Conservation (phyloP, 2,113 vertebrate species). For the Eira barbara region DNA sequence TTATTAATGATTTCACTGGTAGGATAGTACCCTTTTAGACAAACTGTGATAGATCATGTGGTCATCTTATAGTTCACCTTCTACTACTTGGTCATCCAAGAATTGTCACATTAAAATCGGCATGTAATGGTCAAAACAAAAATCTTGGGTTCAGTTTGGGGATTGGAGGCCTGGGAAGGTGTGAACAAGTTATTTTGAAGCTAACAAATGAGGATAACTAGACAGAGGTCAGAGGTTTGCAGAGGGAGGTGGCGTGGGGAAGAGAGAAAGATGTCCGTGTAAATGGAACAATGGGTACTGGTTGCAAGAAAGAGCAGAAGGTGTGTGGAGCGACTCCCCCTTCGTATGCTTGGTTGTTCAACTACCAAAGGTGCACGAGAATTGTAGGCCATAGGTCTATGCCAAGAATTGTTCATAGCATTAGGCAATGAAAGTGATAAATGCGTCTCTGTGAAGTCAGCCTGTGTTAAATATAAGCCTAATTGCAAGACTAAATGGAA, state of each 20-base stretch:
- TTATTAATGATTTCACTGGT: not conserved
- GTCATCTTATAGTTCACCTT: not conserved
- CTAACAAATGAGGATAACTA: not conserved
- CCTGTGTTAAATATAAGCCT: conserved; percentile 74
- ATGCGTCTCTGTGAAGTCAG: conserved; percentile 66
- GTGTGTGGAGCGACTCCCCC: not conserved
- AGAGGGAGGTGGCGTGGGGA: fast-evolving
- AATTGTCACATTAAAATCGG: not conserved
- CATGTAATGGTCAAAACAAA: not conserved
- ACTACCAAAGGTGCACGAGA: not conserved
- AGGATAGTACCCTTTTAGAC: not conserved
- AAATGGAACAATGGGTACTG: not conserved
- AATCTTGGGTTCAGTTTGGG: not conserved
- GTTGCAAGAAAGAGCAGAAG: not conserved
- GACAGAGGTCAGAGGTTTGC: not conserved
- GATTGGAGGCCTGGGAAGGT: not conserved
- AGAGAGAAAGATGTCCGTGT: not conserved
- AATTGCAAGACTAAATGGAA: conserved; percentile 60
- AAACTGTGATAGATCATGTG: not conserved
- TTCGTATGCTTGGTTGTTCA: not conserved
- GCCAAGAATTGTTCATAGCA: conserved; percentile 56
- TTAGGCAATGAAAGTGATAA: conserved; percentile 72
- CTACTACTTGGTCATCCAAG: not conserved
- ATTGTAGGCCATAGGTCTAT: not conserved
- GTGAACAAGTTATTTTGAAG: not conserved